These are phyloP conservation scores for Sanderia malayensis DNA, from an alignment of 30 jellyfish, hydroid and myxozoan species.

Conservation along the genomic window DNA sequence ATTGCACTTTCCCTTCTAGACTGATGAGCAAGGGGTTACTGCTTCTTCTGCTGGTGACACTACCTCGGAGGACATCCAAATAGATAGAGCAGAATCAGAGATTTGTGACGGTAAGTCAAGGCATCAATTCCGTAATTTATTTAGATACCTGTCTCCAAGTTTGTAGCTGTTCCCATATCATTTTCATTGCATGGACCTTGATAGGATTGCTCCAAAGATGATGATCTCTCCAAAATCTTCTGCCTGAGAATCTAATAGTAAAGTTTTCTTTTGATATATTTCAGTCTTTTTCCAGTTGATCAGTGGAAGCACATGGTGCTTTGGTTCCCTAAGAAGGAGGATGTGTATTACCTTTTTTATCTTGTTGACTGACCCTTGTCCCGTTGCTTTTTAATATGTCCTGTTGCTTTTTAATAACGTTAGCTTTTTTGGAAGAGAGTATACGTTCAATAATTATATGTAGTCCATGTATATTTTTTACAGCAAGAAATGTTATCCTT, in stretches of 20 bases:
- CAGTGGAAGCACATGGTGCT: slow-evolving; percentile 2
- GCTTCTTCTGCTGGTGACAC: slow-evolving; percentile 1
- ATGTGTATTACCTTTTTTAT: not conserved
- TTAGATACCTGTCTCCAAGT: slow-evolving; percentile 1
- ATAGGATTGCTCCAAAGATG: not conserved
- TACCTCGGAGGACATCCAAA: slow-evolving; percentile 5
- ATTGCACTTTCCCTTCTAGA: not conserved
- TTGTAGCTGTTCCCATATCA: slow-evolving; percentile 1
- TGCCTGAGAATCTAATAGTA: not conserved
- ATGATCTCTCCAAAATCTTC: no score
- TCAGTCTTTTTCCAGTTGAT: not conserved
- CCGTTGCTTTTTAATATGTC: not conserved
- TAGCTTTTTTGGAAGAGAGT: not conserved
- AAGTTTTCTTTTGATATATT: not conserved
- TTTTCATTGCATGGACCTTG: slow-evolving; percentile 1
- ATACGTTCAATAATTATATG: not conserved
- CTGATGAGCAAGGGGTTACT: slow-evolving; percentile 5
- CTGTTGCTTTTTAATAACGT: no score
- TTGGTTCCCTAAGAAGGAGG: slow-evolving; percentile 3
- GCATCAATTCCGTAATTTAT: not conserved
- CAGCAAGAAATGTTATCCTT: not conserved
- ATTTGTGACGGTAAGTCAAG: slow-evolving; percentile 3
- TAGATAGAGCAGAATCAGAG: slow-evolving; percentile 1
- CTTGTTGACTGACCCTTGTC: not conserved
- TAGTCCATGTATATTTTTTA: not conserved